phyloP scores from a whole-genome alignment of 2,113 vertebrate species.

The Donacobius atricapilla region DNA sequence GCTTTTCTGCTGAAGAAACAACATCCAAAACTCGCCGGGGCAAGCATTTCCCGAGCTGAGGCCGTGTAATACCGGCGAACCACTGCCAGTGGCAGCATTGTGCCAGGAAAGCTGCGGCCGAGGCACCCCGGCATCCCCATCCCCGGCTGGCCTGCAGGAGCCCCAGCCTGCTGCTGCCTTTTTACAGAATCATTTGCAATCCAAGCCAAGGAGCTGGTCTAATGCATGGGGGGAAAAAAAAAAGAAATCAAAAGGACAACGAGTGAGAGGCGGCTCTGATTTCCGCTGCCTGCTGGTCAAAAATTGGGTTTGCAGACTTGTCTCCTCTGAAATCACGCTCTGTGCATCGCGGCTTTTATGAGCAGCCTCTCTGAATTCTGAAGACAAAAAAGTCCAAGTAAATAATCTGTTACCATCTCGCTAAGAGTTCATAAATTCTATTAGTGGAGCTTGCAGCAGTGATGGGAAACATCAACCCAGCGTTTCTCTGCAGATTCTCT shows the following conservation, averaged over 20 bases:
- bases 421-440: neutral
- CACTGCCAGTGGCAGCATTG: slow-evolving; percentile 86
- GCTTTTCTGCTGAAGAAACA: neutral
- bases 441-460: neutral
- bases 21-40: neutral
- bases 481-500: neutral
- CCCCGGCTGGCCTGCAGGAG: neutral
- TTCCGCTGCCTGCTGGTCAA: neutral
- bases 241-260: neutral
- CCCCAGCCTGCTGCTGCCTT: neutral
- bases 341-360: neutral
- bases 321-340: neutral
- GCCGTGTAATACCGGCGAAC: slow-evolving; percentile 9
- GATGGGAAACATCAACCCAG: neutral
- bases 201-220: neutral
- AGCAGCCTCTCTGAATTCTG: neutral
- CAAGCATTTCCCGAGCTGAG: neutral
- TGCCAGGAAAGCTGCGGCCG: slow-evolving; percentile 60
- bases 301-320: neutral
- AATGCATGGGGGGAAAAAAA: rapidly evolving
- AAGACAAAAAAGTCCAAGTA: neutral
- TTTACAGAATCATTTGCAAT: too few species aligned
- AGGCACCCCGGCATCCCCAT: too few species aligned
- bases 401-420: neutral
- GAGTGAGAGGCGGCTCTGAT: neutral